These are phyloP conservation scores for Petrocephalus zakoni DNA, from an alignment of 2,113 vertebrate genomes.

Conservation along the genomic window DNA sequence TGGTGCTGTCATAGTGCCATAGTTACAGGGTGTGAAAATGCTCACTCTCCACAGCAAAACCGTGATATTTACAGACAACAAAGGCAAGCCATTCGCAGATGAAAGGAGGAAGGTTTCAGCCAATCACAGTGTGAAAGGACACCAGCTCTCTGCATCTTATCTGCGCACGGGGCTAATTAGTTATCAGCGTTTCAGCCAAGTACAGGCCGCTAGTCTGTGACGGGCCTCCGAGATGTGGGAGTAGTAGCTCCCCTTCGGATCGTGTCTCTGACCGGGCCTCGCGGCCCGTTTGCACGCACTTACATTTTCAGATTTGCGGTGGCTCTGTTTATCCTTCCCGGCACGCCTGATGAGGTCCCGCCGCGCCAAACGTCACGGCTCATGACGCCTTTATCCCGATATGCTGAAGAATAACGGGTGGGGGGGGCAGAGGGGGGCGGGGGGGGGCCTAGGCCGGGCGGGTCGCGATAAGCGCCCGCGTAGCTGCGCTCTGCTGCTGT, in stretches of 20 bases:
- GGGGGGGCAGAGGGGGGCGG: not conserved
- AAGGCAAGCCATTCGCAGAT: not conserved
- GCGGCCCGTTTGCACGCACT: not conserved
- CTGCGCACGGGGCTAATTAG: not conserved
- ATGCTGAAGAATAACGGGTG: not conserved
- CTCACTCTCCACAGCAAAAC: not conserved
- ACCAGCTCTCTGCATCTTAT: not conserved
- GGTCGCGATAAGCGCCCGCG: not conserved
- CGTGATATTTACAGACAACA: not conserved
- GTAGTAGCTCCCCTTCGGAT: not conserved
- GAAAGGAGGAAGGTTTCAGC: not conserved
- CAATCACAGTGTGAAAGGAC: not conserved
- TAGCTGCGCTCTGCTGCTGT: not conserved
- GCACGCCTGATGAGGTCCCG: not conserved
- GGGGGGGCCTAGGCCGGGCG: not conserved
- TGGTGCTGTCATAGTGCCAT: not conserved
- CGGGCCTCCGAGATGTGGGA: not conserved
- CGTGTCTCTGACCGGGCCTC: not conserved
- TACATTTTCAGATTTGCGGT: not conserved
- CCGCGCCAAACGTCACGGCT: conserved; percentile 1
- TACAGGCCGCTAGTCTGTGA: not conserved
- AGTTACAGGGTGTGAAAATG: not conserved
- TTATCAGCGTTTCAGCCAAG: not conserved
- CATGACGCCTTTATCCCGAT: not conserved
- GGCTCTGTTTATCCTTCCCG: not conserved